These are phyloP conservation scores for Mesitornis unicolor DNA, from an alignment of 2,113 vertebrate genomes.

Conservation along the genomic window DNA sequence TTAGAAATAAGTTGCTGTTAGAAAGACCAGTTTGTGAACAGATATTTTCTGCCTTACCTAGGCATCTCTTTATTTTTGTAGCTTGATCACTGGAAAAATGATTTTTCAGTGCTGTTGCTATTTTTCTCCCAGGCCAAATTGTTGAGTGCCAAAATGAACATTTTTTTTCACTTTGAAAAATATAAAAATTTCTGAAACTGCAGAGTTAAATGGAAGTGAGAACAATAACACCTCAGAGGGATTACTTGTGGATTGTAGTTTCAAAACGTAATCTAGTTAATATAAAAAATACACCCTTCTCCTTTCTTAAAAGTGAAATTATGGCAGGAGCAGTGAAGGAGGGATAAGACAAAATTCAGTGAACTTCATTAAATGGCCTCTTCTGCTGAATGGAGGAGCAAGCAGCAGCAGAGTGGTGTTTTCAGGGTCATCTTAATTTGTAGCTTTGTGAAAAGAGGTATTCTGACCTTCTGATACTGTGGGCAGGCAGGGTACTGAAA, in stretches of 20 bases:
- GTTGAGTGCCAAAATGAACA: not conserved
- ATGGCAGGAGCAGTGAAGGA: not conserved
- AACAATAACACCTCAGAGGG: not conserved
- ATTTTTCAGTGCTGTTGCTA: not conserved
- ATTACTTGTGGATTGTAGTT: not conserved
- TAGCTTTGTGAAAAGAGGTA: not conserved
- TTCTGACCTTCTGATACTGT: not conserved
- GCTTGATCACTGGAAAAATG: not conserved
- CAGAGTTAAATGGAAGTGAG: not conserved
- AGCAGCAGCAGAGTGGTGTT: not conserved
- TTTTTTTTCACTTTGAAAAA: constrained; percentile 2
- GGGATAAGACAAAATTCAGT: not conserved
- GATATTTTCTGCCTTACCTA: not conserved
- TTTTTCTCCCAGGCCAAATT: not conserved
- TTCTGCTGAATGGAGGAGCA: not conserved
- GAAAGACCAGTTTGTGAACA: not conserved
- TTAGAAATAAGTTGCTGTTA: not conserved
- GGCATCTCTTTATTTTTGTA: not conserved
- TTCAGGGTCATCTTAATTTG: not conserved
- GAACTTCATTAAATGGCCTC: not conserved
- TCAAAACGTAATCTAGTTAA: not conserved
- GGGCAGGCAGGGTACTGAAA: not conserved
- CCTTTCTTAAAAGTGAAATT: not conserved
- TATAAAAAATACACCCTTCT: not conserved
- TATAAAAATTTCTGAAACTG: not conserved